Percentiles rank a stretch among this genome's conserved stretches.
These are phyloP conservation scores for Agrotis exclamationis DNA, from an alignment of 2,888 invertebrate genomes.

Conservation along the genomic window DNA sequence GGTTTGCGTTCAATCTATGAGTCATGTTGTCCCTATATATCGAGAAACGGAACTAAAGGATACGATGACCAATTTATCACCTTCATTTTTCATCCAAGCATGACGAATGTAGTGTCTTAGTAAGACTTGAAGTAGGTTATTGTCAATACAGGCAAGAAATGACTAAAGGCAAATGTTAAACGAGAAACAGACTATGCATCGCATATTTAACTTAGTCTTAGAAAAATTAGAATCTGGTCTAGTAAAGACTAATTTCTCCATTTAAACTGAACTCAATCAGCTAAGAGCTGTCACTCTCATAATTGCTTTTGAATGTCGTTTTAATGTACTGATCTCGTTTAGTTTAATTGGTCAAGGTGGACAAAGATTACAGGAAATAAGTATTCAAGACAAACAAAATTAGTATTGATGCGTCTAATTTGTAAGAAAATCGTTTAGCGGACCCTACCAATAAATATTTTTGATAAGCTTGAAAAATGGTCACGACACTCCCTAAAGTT, in stretches of 20 bases:
- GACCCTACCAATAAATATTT: not conserved
- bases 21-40: slow-evolving; percentile 22
- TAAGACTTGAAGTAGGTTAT: slow-evolving; percentile 14
- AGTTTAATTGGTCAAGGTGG: not conserved
- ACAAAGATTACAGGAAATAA: not conserved
- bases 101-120: slow-evolving; percentile 34
- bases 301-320: not conserved
- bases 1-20: slow-evolving; percentile 20
- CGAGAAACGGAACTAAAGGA: slow-evolving; percentile 38
- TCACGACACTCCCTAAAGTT: not conserved
- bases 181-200: not conserved
- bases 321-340: not conserved
- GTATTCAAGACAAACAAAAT: not conserved
- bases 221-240: not conserved
- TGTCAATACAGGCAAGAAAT: slow-evolving; percentile 5
- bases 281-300: not conserved
- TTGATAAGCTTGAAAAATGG: slow-evolving; percentile 1
- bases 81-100: slow-evolving; percentile 32
- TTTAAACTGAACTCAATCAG: not conserved
- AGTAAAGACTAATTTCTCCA: not conserved
- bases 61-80: slow-evolving; percentile 31
- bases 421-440: not conserved
- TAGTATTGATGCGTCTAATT: not conserved
- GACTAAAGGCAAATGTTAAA: not conserved
- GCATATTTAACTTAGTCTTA: not conserved